Evolutionary conservation across 2,888 invertebrate species (phyloP).

Genomic region (Lasius fuliginosus): DNA sequence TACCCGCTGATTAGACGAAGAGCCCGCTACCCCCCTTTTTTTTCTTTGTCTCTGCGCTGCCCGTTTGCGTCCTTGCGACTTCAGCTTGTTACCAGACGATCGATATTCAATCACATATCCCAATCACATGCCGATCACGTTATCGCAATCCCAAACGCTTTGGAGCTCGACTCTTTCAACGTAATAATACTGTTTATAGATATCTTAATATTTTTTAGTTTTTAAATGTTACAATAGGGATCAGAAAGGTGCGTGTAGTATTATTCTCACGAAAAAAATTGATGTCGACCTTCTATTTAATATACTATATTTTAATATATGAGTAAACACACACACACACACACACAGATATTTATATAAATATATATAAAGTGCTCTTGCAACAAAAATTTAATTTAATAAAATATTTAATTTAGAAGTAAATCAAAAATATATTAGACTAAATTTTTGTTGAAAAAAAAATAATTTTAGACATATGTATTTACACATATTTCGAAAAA

Average conservation of each 20-base stretch:
- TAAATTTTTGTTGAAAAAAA: not conserved
- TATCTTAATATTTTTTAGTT: not conserved
- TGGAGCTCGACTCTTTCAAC: not conserved
- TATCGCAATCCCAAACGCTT: not conserved
- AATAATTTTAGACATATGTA: not conserved
- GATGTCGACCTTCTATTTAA: not conserved
- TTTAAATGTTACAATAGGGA: not conserved
- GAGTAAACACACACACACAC: too few species aligned
- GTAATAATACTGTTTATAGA: not conserved
- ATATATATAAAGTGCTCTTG: not conserved
- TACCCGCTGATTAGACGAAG: constrained; percentile 57
- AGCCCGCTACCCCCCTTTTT: not conserved
- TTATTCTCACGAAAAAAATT: not conserved
- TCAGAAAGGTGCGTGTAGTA: not conserved
- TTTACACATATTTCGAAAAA: not conserved
- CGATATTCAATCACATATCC: constrained; percentile 18
- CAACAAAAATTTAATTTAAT: not conserved
- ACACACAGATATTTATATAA: not conserved
- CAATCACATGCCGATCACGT: not conserved
- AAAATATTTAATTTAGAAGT: not conserved
- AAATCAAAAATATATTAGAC: not conserved
- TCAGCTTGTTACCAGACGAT: not conserved
- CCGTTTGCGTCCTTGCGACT: not conserved
- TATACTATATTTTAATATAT: not conserved
- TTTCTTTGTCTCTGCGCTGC: not conserved